Evolutionary conservation across 2,797 vertebrate genomes (phyloP), one percentile per base, ranked within the genome.

Genomic region (Harpagifer antarcticus): DNA sequence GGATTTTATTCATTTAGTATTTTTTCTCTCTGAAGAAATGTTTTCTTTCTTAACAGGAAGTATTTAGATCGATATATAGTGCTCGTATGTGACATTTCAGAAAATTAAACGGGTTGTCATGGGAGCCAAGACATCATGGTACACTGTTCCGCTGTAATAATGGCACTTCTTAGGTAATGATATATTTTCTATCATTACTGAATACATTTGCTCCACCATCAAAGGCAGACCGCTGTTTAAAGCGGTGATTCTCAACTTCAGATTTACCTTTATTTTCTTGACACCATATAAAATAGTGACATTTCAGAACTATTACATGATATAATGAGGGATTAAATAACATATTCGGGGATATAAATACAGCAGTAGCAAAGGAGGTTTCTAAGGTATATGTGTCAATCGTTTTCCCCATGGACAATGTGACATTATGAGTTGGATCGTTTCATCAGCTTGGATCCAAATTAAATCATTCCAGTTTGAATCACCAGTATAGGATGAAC

Each of bases 91-190:
- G 68, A 50, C 44, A 12, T 11, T 42, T 37, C 19, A 23, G 59
- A 23, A 56, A 73, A 69, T 67, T 40, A 70, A 31, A 56, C 16
- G 1, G 43, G 73, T 84, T 74, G 77, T 67, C 70, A 77, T 77
- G 70, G 70, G 17, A 77, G 48, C 62, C 6, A 3, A 48, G 37
- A 33, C 37, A 23, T 20, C 0, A 9, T 47, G 1, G 0, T 16
- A 50, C 23, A 58, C 40, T 1, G 27, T 56, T 57, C 27, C 3
- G 1, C 37, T 44, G 31, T 57, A 69, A 58, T 43, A 15, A 16
- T 16, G 37, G 13, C 64, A 33, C 72, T 66, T 57, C 23, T 40
- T 1, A 55, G 7, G 14, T 77, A 67, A 79, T 76, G 63, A 67
- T 61, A 44, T 58, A 50, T 37, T 31, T 20, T 47, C 27, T 10